Evolutionary conservation across 2,113 vertebrate genomes (phyloP), one percentile per base, ranked within the genome.

Genomic region (Neotoma lepida): DNA sequence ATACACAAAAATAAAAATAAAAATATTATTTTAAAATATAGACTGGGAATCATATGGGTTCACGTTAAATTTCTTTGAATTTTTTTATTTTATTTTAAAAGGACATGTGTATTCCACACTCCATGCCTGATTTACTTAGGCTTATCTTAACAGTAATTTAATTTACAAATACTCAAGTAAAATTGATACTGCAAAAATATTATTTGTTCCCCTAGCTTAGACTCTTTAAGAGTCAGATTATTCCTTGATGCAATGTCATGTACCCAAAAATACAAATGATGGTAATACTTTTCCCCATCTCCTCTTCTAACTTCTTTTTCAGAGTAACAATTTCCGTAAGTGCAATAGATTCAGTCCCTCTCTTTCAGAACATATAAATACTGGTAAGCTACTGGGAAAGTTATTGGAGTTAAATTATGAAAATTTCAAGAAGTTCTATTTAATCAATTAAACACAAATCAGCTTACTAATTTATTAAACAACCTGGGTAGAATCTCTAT

Each of bases 371-470:
- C n/a, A 41, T 88, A 73, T 73, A 88, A 88, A 88, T 82, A 78
- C 33, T 96, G 39, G 44, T 58, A 96, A 93, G 64, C 41, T 92
- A 94, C 0, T 91, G 8, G 64, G 41, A 93, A 97, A 86, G 28
- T 68, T 94, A 73, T 6, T 58, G 4, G 24, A 41, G 26, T 73
- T 71, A 56, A 93, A 73, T 94, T 90, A 92, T 9, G 85, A 93
- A 93, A 84, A 33, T 96, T 88, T 95, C 74, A 86, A 94, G 20
- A 90, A 88, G 63, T 86, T 95, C 81, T 94, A 89, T 46, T 93
- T 86, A 90, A 95, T 30, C 87, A 35, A 84, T 88, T 92, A 91
- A 94, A 90, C 86, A 91, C 7, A 89, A 94, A 84, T 81, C 92
- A 74, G 22, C 33, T 78, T 88, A 92, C 73, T 58, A 95, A 95